phyloP scores from a whole-genome alignment of 2,888 invertebrate genomes.

The Noctua janthina region DNA sequence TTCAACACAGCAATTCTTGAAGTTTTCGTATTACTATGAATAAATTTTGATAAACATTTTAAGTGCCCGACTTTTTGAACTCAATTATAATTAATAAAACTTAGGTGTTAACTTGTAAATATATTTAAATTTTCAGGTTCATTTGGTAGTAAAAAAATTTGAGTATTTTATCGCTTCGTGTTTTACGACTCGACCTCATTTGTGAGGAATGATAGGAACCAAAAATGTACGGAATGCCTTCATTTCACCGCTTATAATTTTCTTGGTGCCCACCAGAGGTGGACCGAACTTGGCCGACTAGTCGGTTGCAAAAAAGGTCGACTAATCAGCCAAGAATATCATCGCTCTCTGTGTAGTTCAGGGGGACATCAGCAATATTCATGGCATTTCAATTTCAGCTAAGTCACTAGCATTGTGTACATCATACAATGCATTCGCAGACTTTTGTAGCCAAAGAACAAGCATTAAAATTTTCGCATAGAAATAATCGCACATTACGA shows the following conservation, averaged over 20 bases:
- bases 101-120: constrained; percentile 38
- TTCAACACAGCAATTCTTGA: constrained; percentile 33
- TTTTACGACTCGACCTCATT: background rate
- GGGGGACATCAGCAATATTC: background rate
- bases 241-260: background rate
- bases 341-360: background rate
- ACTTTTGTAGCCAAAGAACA: background rate
- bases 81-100: constrained; percentile 44
- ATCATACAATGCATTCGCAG: background rate
- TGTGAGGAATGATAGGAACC: background rate
- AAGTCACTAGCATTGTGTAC: background rate
- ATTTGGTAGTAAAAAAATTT: constrained; percentile 8
- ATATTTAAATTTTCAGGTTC: constrained; percentile 29
- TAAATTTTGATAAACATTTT: constrained; percentile 45
- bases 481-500: too few species aligned
- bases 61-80: constrained; percentile 36
- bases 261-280: too few species aligned
- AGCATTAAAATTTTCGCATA: too few species aligned
- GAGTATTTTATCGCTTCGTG: background rate
- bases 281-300: background rate
- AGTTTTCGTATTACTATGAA: constrained; percentile 42
- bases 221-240: background rate
- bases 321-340: background rate
- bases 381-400: background rate
- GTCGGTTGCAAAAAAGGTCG: background rate